A percentile compares a stretch with the other conserved stretches of the same genome.
Conservation (phyloP, 2,113 vertebrate genomes). For the Bubo bubo region DNA sequence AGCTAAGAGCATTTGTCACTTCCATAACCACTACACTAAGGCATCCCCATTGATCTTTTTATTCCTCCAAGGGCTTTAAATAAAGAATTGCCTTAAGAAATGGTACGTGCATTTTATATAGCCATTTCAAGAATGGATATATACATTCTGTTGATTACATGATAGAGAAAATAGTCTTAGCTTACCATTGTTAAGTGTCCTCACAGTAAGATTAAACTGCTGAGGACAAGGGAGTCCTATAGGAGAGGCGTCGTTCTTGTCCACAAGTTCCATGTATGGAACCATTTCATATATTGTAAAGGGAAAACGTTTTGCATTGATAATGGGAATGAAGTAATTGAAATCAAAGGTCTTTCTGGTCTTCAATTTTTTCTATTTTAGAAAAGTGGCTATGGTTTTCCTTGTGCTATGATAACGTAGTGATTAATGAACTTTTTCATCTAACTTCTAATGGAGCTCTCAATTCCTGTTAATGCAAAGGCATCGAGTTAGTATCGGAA, state of each 20-base stretch:
- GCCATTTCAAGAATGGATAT: neutral
- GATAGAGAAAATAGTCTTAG: neutral
- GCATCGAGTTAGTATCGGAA: conserved; percentile 93
- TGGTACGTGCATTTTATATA: neutral
- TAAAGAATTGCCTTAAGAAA: neutral
- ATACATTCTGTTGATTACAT: neutral
- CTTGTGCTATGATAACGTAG: neutral
- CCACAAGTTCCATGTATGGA: neutral
- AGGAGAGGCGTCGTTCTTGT: neutral
- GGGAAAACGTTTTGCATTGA: neutral
- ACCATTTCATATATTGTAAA: neutral
- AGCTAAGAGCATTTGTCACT: neutral
- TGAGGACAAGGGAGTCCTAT: neutral
- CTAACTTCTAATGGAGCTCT: neutral
- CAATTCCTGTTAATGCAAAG: conserved; percentile 62
- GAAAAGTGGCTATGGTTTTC: neutral
- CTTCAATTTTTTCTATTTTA: neutral
- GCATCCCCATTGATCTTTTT: neutral
- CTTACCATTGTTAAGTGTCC: neutral
- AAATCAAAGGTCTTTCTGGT: neutral
- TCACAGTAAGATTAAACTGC: neutral
- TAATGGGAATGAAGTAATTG: neutral
- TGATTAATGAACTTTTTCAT: neutral
- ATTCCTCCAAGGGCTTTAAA: neutral
- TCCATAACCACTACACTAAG: neutral